These are phyloP conservation scores for Gastracanthus pulcherrimus DNA, from an alignment of 2,888 invertebrate genomes.

Conservation along the genomic window DNA sequence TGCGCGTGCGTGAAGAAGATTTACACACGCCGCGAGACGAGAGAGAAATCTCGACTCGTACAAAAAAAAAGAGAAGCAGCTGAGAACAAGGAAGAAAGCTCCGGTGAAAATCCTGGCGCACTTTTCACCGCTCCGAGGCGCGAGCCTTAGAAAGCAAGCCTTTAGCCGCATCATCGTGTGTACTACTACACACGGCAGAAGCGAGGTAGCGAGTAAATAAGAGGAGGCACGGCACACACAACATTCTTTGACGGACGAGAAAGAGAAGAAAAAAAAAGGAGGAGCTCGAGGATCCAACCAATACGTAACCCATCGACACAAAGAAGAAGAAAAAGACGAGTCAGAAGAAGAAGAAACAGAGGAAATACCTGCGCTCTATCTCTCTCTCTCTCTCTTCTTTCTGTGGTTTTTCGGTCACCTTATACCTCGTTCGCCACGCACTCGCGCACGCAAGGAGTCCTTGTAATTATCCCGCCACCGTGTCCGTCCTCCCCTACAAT, in stretches of 20 bases:
- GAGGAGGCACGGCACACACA: background rate
- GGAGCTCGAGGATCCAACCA: background rate
- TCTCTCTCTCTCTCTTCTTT: background rate
- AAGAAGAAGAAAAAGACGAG: background rate
- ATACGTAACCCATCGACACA: background rate
- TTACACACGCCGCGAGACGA: background rate
- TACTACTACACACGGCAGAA: background rate
- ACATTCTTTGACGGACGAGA: background rate
- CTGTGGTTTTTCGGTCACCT: background rate
- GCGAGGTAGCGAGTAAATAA: background rate
- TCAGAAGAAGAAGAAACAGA: background rate
- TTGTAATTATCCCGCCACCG: no score
- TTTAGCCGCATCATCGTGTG: no score
- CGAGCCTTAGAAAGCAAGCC: no score
- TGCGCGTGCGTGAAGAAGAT: background rate
- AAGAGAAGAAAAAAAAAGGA: background rate
- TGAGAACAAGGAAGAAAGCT: background rate
- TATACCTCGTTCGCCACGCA: background rate
- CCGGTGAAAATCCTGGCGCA: no score
- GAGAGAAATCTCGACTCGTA: constrained; percentile 2
- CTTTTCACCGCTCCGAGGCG: no score
- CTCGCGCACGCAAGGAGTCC: background rate
- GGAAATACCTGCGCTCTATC: no score
- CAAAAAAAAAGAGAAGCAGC: background rate
- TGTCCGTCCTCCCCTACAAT: background rate